Evolutionary conservation across 2,888 invertebrate species (phyloP).

Genomic region (Drosophila meridionalis): DNA sequence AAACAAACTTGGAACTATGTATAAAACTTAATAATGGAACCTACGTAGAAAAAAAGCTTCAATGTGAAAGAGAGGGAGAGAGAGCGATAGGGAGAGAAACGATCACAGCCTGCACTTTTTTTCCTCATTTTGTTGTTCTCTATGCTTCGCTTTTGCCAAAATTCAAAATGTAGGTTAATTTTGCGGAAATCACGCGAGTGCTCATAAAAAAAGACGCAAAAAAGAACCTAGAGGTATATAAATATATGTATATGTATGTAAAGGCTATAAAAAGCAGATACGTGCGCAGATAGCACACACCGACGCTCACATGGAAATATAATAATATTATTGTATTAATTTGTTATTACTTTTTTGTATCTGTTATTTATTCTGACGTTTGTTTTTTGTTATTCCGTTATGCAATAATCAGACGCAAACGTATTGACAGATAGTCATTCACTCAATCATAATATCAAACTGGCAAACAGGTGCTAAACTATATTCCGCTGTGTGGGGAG

Average conservation of each 20-base stretch:
- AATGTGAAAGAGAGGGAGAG: background rate
- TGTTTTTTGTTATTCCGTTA: constrained; percentile 47
- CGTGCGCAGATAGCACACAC: constrained; percentile 31
- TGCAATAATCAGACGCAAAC: constrained; percentile 55
- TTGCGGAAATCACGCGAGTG: constrained; percentile 75
- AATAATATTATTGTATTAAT: constrained; percentile 37
- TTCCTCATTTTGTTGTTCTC: constrained; percentile 42
- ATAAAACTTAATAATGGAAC: constrained; percentile 22
- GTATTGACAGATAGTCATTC: constrained; percentile 36
- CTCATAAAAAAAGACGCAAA: constrained; percentile 48
- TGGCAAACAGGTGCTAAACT: constrained; percentile 46
- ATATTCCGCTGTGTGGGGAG: background rate
- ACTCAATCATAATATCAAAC: constrained; percentile 27
- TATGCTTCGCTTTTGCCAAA: constrained; percentile 48
- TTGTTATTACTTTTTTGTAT: constrained; percentile 43
- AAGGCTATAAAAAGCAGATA: constrained; percentile 55
- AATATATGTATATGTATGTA: constrained; percentile 23
- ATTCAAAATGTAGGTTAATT: constrained; percentile 75
- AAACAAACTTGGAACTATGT: constrained; percentile 22
- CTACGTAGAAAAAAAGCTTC: constrained; percentile 24
- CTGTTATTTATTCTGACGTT: constrained; percentile 31
- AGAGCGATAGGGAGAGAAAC: background rate
- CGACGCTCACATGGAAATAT: background rate
- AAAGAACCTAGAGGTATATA: constrained; percentile 37
- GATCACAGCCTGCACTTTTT: constrained; percentile 46